A percentile compares a stretch with the other conserved stretches of the same genome.
Evolutionary conservation across 2,797 vertebrate species (phyloP).

Genomic region (Gallinago nigripennis): DNA sequence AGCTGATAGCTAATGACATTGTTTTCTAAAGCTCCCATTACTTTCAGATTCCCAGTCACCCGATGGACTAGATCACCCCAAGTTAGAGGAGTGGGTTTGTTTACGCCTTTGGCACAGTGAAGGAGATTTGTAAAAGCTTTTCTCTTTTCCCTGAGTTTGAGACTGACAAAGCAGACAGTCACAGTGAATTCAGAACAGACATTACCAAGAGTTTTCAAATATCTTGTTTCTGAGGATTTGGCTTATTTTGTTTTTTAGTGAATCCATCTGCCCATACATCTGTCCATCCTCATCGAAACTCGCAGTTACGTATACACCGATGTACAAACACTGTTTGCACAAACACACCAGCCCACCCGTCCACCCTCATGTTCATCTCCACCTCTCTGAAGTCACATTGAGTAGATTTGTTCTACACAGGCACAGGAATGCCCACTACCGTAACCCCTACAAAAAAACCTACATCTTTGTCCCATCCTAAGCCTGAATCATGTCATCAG

Average conservation of each 20-base stretch:
- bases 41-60: background rate
- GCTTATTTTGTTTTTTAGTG: background rate
- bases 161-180: background rate
- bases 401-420: background rate
- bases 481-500: background rate
- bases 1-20: conserved; percentile 19
- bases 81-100: conserved; percentile 1
- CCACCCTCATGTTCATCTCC: background rate
- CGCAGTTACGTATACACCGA: background rate
- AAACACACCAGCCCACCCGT: background rate
- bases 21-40: conserved; percentile 16
- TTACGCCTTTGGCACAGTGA: conserved; percentile 34
- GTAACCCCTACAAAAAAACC: background rate
- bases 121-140: conserved; percentile 3
- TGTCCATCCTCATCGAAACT: background rate
- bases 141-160: background rate
- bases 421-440: background rate
- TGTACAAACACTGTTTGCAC: background rate
- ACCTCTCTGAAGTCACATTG: background rate
- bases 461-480: background rate
- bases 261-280: background rate
- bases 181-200: background rate
- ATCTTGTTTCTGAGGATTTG: background rate
- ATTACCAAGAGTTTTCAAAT: background rate
- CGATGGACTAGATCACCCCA: conserved; percentile 24